Percentiles rank a stretch among this genome's conserved stretches.
Evolutionary conservation across 2,888 invertebrate genomes (phyloP).

Genomic region (Volucella zonaria): DNA sequence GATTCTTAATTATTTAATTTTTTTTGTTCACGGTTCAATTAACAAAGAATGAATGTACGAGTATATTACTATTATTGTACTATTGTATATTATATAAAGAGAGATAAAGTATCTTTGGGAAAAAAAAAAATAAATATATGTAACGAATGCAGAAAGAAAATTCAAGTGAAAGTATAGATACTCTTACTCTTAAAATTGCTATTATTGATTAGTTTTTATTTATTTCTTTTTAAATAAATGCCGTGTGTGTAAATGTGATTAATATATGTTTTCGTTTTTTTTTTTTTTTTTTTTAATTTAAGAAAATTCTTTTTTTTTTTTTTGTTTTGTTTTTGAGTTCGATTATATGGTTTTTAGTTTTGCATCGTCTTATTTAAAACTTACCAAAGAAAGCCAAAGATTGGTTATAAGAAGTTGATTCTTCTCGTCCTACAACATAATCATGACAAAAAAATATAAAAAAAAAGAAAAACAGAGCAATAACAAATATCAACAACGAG

Average conservation of each 20-base stretch:
- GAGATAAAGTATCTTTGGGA: constrained; percentile 6
- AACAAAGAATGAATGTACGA: constrained; percentile 4
- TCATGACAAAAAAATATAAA: constrained; percentile 83
- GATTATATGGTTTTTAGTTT: constrained; percentile 75
- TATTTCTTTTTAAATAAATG: constrained; percentile 69
- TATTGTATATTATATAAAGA: constrained; percentile 20
- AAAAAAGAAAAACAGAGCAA: constrained; percentile 84
- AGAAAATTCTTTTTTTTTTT: constrained; percentile 36
- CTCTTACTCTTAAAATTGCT: not conserved
- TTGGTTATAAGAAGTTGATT: constrained; percentile 97
- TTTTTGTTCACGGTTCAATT: constrained; percentile 8
- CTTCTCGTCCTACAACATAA: constrained; percentile 93
- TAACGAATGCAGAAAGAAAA: constrained; percentile 46
- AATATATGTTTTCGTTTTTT: constrained; percentile 29
- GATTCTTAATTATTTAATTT: not conserved
- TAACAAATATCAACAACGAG: constrained; percentile 75
- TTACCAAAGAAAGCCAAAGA: constrained; percentile 97
- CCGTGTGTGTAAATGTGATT: constrained; percentile 77
- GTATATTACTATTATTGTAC: no score
- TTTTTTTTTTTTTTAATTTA: constrained; percentile 21
- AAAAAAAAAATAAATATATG: not conserved
- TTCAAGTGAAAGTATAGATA: constrained; percentile 34
- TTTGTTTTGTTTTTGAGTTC: constrained; percentile 65
- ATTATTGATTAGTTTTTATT: not conserved
- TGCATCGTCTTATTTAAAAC: constrained; percentile 84